Conservation (phyloP, 2,113 vertebrate genomes). For the Mobula hypostoma region DNA sequence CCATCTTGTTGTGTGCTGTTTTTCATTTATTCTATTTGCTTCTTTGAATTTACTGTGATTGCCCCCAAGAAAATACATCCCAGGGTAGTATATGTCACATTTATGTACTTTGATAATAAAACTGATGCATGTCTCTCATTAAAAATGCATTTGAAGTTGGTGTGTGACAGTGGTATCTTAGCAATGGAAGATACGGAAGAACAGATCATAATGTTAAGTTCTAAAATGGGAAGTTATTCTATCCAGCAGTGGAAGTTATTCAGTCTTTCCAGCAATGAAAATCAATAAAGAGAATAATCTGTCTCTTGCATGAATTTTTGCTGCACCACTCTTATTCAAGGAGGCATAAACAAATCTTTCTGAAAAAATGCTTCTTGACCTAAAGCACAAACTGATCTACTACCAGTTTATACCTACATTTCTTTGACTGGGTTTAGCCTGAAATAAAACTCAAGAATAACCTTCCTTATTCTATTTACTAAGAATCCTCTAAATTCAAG, state of each 20-base stretch:
- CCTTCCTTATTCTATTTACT: background rate
- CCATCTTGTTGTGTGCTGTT: too few species aligned
- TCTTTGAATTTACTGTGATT: too few species aligned
- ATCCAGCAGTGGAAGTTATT: background rate
- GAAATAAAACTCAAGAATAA: background rate
- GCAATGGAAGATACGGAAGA: background rate
- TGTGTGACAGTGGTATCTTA: background rate
- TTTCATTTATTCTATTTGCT: too few species aligned
- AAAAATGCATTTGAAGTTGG: background rate
- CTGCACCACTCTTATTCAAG: background rate
- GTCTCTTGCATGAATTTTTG: background rate
- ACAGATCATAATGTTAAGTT: background rate
- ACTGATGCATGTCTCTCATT: background rate
- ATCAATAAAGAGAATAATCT: background rate
- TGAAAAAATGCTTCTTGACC: background rate
- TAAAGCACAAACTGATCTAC: background rate
- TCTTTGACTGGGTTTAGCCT: background rate
- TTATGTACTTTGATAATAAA: too few species aligned
- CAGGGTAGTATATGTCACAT: too few species aligned
- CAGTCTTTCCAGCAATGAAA: background rate
- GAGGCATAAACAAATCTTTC: background rate
- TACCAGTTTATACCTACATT: background rate
- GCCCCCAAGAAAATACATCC: too few species aligned
- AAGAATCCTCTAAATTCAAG: background rate
- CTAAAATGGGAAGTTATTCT: background rate